Conservation (phyloP, 2,797 vertebrate genomes). For the Nyctalus aviator region DNA sequence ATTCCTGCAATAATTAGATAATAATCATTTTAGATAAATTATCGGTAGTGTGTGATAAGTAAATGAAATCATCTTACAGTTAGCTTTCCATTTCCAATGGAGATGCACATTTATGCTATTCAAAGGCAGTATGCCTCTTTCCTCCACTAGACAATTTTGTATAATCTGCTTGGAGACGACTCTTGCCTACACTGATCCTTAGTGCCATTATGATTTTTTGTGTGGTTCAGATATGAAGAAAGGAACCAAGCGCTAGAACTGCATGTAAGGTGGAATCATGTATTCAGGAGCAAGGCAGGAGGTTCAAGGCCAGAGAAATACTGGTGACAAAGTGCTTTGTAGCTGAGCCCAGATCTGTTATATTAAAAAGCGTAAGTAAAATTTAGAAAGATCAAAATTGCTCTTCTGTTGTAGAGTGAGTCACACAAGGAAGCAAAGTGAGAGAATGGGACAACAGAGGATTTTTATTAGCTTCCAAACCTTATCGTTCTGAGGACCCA, state of each 20-base stretch:
- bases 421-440: background rate
- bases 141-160: background rate
- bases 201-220: background rate
- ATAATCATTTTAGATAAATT: background rate
- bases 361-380: background rate
- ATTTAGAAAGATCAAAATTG: background rate
- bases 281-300: background rate
- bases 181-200: background rate
- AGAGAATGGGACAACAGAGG: background rate
- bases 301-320: background rate
- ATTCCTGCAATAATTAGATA: background rate
- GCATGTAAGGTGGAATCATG: background rate
- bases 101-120: background rate
- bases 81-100: background rate
- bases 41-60: background rate
- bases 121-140: background rate
- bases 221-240: background rate
- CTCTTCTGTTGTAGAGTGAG: slow-evolving; percentile 17
- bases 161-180: background rate
- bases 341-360: background rate
- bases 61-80: background rate
- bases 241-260: background rate
- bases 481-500: background rate
- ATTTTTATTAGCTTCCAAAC: slow-evolving; percentile 41
- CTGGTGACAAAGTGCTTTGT: background rate